These are phyloP conservation scores for Caenorhabditis sinica DNA, from an alignment of 2,888 invertebrate genomes.

Conservation along the genomic window DNA sequence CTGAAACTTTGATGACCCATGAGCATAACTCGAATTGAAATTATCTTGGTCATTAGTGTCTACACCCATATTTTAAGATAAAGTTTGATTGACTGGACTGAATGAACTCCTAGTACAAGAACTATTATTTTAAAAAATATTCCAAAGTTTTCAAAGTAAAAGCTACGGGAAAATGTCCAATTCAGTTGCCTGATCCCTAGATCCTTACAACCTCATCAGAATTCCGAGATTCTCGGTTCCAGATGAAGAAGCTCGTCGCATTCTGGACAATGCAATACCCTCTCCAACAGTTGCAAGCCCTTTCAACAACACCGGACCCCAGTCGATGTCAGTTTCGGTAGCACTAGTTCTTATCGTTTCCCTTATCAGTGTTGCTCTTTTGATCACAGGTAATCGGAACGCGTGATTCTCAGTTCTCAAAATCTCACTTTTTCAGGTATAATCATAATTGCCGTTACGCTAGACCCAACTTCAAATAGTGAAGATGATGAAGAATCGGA, in stretches of 20 bases:
- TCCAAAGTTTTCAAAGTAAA: too few species aligned
- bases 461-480: slow-evolving; percentile 62
- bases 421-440: slow-evolving; percentile 47
- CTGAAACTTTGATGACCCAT: too few species aligned
- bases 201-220: not conserved
- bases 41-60: too few species aligned
- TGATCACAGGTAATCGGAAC: slow-evolving; percentile 58
- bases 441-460: slow-evolving; percentile 65
- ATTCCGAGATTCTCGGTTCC: too few species aligned
- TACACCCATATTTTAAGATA: too few species aligned
- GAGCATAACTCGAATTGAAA: too few species aligned
- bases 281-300: slow-evolving; percentile 49
- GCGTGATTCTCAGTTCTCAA: not conserved
- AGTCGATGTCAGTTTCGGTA: slow-evolving; percentile 66
- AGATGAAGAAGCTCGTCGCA: slow-evolving; percentile 65
- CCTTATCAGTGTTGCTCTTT: slow-evolving; percentile 63
- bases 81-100: too few species aligned
- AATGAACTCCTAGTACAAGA: too few species aligned
- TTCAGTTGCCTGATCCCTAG: too few species aligned
- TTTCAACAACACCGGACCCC: slow-evolving; percentile 19
- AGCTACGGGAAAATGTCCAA: too few species aligned
- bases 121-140: too few species aligned
- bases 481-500: slow-evolving; percentile 65
- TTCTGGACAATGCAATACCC: slow-evolving; percentile 58
- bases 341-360: slow-evolving; percentile 64